These are phyloP conservation scores for Cryptosula pallasiana DNA, from an alignment of 2,888 invertebrate genomes.

Conservation along the genomic window DNA sequence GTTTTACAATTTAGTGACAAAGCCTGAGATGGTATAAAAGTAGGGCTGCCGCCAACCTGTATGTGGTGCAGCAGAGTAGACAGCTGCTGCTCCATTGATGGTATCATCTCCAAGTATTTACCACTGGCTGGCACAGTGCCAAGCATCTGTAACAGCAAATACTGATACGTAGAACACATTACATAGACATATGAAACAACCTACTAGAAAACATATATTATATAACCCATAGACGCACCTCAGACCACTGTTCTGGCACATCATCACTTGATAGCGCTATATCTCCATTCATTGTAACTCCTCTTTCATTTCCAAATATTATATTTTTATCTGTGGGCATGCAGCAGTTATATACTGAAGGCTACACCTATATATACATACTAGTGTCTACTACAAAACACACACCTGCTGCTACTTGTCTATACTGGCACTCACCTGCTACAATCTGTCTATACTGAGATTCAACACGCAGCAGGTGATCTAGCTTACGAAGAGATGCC, in stretches of 20 bases:
- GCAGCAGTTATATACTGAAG: no score
- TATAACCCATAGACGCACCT: slow-evolving; percentile 61
- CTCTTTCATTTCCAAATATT: slow-evolving; percentile 82
- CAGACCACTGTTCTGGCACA: slow-evolving; percentile 87
- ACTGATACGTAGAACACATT: no score
- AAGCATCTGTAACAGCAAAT: slow-evolving; percentile 38
- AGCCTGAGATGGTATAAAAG: no score
- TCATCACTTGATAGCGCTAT: slow-evolving; percentile 86
- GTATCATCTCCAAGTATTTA: slow-evolving; percentile 37
- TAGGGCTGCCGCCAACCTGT: slow-evolving; percentile 59
- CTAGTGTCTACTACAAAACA: no score
- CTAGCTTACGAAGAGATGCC: slow-evolving; percentile 81
- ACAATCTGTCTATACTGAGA: slow-evolving; percentile 51
- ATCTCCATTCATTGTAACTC: slow-evolving; percentile 82
- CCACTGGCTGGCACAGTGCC: slow-evolving; percentile 36
- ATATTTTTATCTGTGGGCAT: slow-evolving; percentile 75
- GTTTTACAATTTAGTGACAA: no score
- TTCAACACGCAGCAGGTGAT: slow-evolving; percentile 61
- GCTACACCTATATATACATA: no score
- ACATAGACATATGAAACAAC: no score
- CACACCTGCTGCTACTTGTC: no score
- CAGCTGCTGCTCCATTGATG: slow-evolving; percentile 54
- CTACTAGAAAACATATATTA: neutral
- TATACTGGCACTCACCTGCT: neutral
- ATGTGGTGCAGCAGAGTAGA: slow-evolving; percentile 78